These are phyloP conservation scores for Coreius guichenoti DNA, from an alignment of 2,797 vertebrate genomes.

Conservation along the genomic window DNA sequence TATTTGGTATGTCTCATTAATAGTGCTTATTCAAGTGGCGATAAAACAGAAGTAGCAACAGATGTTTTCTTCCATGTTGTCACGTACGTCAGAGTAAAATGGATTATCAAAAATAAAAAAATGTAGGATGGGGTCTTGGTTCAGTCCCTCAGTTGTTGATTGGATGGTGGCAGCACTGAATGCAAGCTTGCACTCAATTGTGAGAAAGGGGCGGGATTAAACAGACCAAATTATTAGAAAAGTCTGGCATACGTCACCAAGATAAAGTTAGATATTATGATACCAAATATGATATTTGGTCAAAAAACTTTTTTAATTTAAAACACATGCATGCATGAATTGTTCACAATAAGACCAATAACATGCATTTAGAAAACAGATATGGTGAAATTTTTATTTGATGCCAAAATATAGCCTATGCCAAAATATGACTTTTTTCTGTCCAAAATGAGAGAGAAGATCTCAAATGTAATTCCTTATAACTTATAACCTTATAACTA, in stretches of 20 bases:
- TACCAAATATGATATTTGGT: background rate
- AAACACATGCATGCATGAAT: background rate
- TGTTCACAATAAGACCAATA: background rate
- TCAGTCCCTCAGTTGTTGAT: background rate
- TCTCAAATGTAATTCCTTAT: background rate
- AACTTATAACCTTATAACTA: conserved; percentile 41
- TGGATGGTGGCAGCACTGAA: background rate
- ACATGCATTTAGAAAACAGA: background rate
- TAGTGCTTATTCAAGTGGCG: background rate
- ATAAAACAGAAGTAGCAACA: background rate
- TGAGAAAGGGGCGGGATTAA: background rate
- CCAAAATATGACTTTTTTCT: too few relatives aligned
- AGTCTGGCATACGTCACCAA: background rate
- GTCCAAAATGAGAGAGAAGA: background rate
- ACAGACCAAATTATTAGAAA: background rate
- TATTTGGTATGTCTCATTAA: background rate
- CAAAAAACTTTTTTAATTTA: background rate
- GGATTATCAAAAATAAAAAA: background rate
- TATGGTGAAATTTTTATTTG: background rate
- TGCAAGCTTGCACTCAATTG: too few relatives aligned
- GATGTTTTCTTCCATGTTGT: background rate
- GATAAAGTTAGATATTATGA: background rate
- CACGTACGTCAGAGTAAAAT: background rate
- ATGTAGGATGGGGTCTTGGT: background rate
- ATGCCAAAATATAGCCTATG: too few relatives aligned